Evolutionary conservation across 2,888 invertebrate species (phyloP).

Genomic region (Andrena flavipes): DNA sequence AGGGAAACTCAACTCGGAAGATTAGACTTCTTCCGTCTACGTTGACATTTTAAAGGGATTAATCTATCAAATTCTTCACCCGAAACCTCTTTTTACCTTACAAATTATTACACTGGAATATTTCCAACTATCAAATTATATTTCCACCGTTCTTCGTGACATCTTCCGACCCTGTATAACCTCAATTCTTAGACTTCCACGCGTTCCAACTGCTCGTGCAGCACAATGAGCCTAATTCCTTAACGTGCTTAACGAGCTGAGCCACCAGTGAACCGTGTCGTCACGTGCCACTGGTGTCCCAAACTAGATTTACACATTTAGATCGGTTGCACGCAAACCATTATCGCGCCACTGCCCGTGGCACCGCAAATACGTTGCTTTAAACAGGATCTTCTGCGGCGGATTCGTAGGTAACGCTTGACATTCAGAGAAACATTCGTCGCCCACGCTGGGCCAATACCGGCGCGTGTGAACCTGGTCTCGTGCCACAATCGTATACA

Average conservation of each 20-base stretch:
- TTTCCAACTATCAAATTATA: too few relatives aligned
- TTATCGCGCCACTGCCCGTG: conserved; percentile 37
- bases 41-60: too few relatives aligned
- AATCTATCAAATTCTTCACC: too few relatives aligned
- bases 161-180: too few relatives aligned
- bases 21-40: too few relatives aligned
- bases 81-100: too few relatives aligned
- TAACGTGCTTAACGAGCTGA: background rate
- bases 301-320: conserved; percentile 56
- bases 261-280: background rate
- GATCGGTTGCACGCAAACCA: conserved; percentile 51
- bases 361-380: conserved; percentile 36
- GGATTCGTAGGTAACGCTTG: conserved; percentile 23
- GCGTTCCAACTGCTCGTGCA: background rate
- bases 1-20: too few relatives aligned
- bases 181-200: background rate
- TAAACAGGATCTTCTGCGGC: conserved; percentile 45
- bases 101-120: too few relatives aligned
- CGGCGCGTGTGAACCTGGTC: conserved; percentile 46
- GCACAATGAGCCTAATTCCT: background rate
- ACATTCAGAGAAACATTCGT: conserved; percentile 28
- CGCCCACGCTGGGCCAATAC: conserved; percentile 4
- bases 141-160: too few relatives aligned
- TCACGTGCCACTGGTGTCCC: conserved; percentile 10
- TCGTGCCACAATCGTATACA: conserved; percentile 35